Base-by-base conservation (phyloP, 2,113 vertebrate species). In the Formicarius rufipectus region DNA sequence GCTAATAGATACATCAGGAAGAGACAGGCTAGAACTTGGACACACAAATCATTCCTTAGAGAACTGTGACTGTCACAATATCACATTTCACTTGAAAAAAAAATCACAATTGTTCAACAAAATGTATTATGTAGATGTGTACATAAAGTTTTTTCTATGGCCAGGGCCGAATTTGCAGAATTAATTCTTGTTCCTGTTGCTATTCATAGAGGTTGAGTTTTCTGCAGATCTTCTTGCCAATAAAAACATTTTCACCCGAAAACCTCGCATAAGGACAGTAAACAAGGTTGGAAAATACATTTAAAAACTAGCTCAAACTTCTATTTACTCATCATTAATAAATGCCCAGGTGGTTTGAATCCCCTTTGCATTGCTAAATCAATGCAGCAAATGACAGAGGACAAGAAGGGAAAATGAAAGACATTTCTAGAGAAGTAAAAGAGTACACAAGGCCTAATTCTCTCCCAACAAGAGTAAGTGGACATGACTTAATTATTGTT, bases 271-370 rank as follows among this genome's bases (percentile, higher is more conserved):
- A 62, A 53, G 53, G n/a, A 37, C 67, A 58, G 68, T 40, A 83
- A 95, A 90, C 67, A 90, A 80, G 28, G 23, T 50, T 76, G 55
- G 63, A 77, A 87, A 88, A 20, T 33, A 39, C 59, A 45, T 88
- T 87, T 3, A 19, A 73, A 76, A 81, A 89, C 2, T 2, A 22
- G 50, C 62, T 85, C 52, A 64, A 83, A 66, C 47, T 42, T 84
- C 31, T 89, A 27, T 95, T 96, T 95, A 87, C 37, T 8, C 53
- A 82, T 18, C 35, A 84, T 75, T 95, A 89, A 89, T 82, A 89
- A 91, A 91, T 84, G 12, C 18, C 39, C 64, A 87, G 27, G 76
- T 92, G 68, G 27, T 93, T 92, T 87, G 87, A 94, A 94, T 94
- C 31, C 13, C 60, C 10, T 95, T 89, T 93, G 84, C 56, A 58